Percentiles rank a stretch among this genome's conserved stretches.
phyloP scores from a whole-genome alignment of 2,888 invertebrate species.

The Crocallis elinguaria region DNA sequence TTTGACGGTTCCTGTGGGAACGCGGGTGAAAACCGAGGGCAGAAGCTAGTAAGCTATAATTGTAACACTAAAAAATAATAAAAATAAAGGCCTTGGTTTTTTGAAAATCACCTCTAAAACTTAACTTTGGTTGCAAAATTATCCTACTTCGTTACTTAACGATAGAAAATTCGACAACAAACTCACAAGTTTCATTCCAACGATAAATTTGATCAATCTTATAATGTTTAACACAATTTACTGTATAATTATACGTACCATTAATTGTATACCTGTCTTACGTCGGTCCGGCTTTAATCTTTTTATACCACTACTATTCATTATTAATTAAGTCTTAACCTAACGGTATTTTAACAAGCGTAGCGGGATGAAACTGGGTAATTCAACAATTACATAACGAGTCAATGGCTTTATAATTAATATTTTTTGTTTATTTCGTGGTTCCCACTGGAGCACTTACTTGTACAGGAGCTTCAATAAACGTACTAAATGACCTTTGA shows the following conservation, averaged over 20 bases:
- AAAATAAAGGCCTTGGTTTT: too few relatives aligned
- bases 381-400: slow-evolving; percentile 18
- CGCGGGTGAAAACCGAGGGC: too few relatives aligned
- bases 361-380: slow-evolving; percentile 30
- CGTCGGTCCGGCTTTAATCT: slow-evolving; percentile 24
- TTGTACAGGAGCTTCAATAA: background rate
- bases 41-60: too few relatives aligned
- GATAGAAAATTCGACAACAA: slow-evolving; percentile 8
- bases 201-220: slow-evolving; percentile 4
- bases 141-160: too few relatives aligned
- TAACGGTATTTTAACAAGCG: slow-evolving; percentile 28
- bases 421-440: background rate
- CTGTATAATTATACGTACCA: slow-evolving; percentile 8
- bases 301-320: slow-evolving; percentile 22
- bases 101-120: too few relatives aligned
- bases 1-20: too few relatives aligned
- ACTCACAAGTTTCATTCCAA: background rate
- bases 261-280: slow-evolving; percentile 4
- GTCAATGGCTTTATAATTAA: slow-evolving; percentile 7
- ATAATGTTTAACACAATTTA: slow-evolving; percentile 20
- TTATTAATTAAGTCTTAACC: slow-evolving; percentile 20
- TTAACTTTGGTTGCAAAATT: background rate
- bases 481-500: too few relatives aligned
- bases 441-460: background rate
- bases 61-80: too few relatives aligned